phyloP scores from a whole-genome alignment of 2,113 vertebrate species.

The Tragelaphus buxtoni region DNA sequence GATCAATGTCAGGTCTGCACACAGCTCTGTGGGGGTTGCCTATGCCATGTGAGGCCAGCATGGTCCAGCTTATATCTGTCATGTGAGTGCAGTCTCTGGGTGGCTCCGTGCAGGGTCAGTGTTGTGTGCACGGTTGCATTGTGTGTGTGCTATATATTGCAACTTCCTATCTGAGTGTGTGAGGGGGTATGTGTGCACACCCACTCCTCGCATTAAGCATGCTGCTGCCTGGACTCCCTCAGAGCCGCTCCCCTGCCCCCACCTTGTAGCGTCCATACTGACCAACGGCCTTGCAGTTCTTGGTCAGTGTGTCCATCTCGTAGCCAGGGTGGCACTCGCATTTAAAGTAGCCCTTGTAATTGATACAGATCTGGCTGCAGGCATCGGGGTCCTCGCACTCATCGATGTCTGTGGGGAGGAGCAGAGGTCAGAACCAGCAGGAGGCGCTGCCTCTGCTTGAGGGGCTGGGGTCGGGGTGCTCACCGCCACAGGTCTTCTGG shows the following conservation, averaged over 20 bases:
- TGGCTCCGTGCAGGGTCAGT: neutral
- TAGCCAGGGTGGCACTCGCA: conserved; percentile 98
- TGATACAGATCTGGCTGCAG: conserved; percentile 99
- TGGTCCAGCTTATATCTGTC: neutral
- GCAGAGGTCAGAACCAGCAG: conserved; percentile 59
- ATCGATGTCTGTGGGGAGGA: conserved; percentile 89
- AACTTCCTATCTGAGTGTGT: neutral
- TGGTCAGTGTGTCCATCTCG: conserved; percentile 94
- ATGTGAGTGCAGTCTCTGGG: neutral
- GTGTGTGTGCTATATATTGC: too few relatives aligned
- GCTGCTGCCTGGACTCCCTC: neutral
- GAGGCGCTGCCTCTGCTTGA: conserved; percentile 64
- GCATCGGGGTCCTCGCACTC: conserved; percentile 96
- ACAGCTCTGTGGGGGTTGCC: too few relatives aligned
- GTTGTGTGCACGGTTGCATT: rapidly evolving
- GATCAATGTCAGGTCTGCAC: neutral
- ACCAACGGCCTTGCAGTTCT: conserved; percentile 98
- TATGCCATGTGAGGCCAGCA: neutral
- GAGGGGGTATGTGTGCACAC: rapidly evolving
- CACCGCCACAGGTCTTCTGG: conserved; percentile 98
- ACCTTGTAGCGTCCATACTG: conserved; percentile 82
- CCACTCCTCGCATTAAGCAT: neutral
- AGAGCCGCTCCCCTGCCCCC: neutral
- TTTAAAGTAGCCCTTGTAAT: conserved; percentile 98
- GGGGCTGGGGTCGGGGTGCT: conserved; percentile 46